Evolutionary conservation across 1,140 invertebrate species (phyloP).

Genomic region (Papilio polytes): DNA sequence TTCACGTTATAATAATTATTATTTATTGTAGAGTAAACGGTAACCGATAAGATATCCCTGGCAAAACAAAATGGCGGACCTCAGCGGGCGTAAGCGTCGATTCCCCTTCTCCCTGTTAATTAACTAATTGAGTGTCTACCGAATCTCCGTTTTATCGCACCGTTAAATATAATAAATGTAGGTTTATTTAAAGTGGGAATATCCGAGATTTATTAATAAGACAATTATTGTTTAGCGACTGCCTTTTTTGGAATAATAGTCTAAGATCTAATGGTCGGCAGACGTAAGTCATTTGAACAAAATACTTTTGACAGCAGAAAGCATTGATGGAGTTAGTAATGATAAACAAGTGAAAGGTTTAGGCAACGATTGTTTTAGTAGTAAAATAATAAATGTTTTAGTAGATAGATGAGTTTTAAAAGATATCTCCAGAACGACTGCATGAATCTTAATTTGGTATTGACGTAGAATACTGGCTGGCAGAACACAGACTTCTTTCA

Average conservation of each 20-base stretch:
- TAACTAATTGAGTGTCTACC: constrained; percentile 5
- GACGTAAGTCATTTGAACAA: background rate
- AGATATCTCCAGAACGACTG: background rate
- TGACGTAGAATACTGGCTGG: too few species aligned
- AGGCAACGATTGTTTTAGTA: background rate
- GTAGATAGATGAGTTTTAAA: background rate
- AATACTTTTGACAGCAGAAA: background rate
- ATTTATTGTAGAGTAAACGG: background rate
- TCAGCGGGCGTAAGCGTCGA: background rate
- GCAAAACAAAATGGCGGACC: background rate
- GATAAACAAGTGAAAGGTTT: background rate
- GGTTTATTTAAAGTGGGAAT: background rate
- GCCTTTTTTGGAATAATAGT: background rate
- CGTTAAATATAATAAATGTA: background rate
- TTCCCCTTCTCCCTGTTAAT: background rate
- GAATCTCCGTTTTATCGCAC: background rate
- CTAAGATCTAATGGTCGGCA: background rate
- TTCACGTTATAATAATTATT: too few species aligned
- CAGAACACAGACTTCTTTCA: too few species aligned
- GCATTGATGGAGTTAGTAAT: background rate
- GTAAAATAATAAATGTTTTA: background rate
- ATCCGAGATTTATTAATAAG: too few species aligned
- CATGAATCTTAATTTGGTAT: too few species aligned
- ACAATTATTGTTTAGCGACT: too few species aligned
- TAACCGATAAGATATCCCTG: background rate